Evolutionary conservation across 2,113 vertebrate genomes (phyloP).

Genomic region (Mungos mungo): DNA sequence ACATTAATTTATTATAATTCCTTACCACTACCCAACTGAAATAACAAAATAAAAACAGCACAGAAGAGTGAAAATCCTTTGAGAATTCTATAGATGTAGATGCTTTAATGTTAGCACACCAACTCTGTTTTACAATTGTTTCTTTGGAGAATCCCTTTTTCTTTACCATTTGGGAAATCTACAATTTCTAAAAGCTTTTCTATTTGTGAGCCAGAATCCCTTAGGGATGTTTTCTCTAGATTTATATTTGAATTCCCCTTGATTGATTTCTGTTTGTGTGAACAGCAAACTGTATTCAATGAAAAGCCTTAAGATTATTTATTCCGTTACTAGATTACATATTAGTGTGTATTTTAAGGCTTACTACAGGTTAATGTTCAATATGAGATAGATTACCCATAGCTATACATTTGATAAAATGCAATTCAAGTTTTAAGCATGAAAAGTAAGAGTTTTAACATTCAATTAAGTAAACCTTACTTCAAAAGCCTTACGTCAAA

Average conservation of each 20-base stretch:
- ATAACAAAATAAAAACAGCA: background rate
- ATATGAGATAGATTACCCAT: background rate
- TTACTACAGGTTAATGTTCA: background rate
- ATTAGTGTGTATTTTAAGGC: constrained; percentile 22
- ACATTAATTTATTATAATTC: constrained; percentile 6
- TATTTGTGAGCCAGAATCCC: constrained; percentile 10
- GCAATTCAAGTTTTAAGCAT: background rate
- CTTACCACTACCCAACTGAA: background rate
- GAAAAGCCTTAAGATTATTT: constrained; percentile 37
- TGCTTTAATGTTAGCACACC: background rate
- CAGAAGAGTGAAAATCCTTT: background rate
- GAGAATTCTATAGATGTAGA: background rate
- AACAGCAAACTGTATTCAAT: background rate
- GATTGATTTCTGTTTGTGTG: constrained; percentile 27
- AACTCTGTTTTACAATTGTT: background rate
- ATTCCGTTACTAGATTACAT: background rate
- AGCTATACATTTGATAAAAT: background rate
- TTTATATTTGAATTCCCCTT: constrained; percentile 55
- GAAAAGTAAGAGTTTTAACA: background rate
- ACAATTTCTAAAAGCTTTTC: background rate
- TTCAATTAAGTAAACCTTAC: background rate
- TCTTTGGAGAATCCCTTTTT: background rate
- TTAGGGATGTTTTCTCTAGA: background rate
- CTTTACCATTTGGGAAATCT: background rate
- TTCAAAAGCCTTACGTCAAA: background rate